Percentiles rank a stretch among this genome's conserved stretches.
Conservation (phyloP, 2,113 vertebrate genomes). For the Chaenocephalus aceratus region DNA sequence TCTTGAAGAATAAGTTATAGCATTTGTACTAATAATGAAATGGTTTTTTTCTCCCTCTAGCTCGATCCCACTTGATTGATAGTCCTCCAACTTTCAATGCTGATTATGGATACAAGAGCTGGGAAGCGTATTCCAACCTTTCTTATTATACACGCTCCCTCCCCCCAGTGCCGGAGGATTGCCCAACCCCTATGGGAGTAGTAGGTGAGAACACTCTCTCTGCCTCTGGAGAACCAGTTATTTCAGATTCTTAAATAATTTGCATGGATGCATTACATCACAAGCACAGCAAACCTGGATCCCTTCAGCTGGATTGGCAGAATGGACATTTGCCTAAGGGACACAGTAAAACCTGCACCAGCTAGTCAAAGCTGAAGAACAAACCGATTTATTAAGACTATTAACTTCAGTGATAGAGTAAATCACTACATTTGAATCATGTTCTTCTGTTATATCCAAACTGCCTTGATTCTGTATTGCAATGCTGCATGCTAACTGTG, state of each 20-base stretch:
- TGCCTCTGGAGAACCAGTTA: constrained; percentile 77
- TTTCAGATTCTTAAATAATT: constrained; percentile 77
- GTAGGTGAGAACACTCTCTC: constrained; percentile 85
- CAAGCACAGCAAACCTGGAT: not conserved
- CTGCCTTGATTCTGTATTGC: not conserved
- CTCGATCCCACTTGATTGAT: constrained; percentile 93
- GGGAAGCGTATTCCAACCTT: constrained; percentile 96
- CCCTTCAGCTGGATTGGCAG: not conserved
- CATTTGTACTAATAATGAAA: constrained; percentile 10
- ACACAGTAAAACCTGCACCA: not conserved
- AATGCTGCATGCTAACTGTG: not conserved
- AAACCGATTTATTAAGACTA: not conserved
- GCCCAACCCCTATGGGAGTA: constrained; percentile 96
- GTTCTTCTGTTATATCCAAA: not conserved
- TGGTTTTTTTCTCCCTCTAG: constrained; percentile 71
- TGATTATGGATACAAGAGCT: constrained; percentile 92
- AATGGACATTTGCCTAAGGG: not conserved
- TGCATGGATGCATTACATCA: constrained; percentile 54
- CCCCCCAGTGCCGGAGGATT: constrained; percentile 91
- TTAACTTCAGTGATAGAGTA: not conserved
- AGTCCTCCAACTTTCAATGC: constrained; percentile 95
- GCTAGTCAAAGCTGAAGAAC: not conserved
- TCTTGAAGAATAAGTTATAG: not conserved
- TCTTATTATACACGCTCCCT: constrained; percentile 93
- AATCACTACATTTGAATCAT: not conserved